Evolutionary conservation across 2,113 vertebrate genomes (phyloP).

Genomic region (Istiophorus platypterus): DNA sequence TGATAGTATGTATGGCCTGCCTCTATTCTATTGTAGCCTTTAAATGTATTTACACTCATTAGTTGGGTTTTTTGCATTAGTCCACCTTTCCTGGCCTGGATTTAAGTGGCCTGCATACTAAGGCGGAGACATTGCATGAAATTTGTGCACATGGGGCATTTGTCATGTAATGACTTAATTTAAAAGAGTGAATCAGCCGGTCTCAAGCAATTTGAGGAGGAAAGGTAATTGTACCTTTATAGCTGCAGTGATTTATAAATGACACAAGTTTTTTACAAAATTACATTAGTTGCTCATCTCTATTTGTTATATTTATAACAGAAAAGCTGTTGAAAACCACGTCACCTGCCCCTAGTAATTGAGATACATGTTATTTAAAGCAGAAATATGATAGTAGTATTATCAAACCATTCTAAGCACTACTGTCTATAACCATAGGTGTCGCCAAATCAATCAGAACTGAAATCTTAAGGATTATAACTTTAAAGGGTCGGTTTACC

Average conservation of each 20-base stretch:
- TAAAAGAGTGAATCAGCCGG: not conserved
- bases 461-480: not conserved
- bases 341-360: too few relatives aligned
- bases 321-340: not conserved
- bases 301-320: not conserved
- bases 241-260: not conserved
- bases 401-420: not conserved
- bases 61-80: not conserved
- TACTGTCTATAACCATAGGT: not conserved
- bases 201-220: not conserved
- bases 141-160: not conserved
- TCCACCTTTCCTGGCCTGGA: not conserved
- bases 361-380: not conserved
- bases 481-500: not conserved
- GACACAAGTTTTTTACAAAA: not conserved
- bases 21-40: not conserved
- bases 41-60: not conserved
- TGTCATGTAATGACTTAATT: not conserved
- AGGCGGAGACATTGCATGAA: not conserved
- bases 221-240: not conserved
- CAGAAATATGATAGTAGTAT: not conserved
- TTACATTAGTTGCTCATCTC: not conserved
- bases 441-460: not conserved
- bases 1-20: not conserved
- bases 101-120: not conserved